Base-by-base conservation (phyloP, 2,888 invertebrate genomes). In the Cyclophora punctaria region DNA sequence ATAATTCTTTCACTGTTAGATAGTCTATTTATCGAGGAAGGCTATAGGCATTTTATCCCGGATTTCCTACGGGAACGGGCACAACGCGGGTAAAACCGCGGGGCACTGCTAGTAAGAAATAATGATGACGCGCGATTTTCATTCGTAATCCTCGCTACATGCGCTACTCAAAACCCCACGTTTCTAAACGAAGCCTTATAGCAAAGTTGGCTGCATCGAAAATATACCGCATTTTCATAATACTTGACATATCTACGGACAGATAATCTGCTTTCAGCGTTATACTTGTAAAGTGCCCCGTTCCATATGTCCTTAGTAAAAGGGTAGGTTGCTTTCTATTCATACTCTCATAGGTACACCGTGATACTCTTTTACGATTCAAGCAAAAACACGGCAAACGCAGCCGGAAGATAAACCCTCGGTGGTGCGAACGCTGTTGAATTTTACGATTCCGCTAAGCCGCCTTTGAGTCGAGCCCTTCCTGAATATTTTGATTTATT, bases 401-500 rank as follows among this genome's bases (percentile, higher is more conserved):
- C 67, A 73, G 74, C 73, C 79, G 74, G 76, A 82, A 83, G 83
- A 85, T 85, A 86, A 86, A 86, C 81, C 84, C 73, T 64, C 71
- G 69, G 81, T 79, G 80, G 73, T 75, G 79, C 75, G 75, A 79
- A 75, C 80, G 85, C 77, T 86, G 85, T 86, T 86, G 85, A 86
- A 85, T 88, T 88, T 88, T 88, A 87, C 84, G 88, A 87, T 86
- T 87, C 83, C 75, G 78, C 83, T 87, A 88, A 88, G 87, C 87
- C 85, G 83, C 83, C 86, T 84, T 82, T 81, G 85, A 88, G 82
- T 84, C 84, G 82, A 75, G 84, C 85, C 85, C 83, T 86, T 84
- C 81, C 85, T 85, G 86, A 85, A 88, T 87, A 87, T 87, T 88
- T 87, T 88, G 87, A 88, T 88, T 88, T 88, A 88, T 88, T 88